A percentile compares a stretch with the other conserved stretches of the same genome.
phyloP scores from a whole-genome alignment of 1,140 invertebrate genomes.

The Meloidogyne floridensis region DNA sequence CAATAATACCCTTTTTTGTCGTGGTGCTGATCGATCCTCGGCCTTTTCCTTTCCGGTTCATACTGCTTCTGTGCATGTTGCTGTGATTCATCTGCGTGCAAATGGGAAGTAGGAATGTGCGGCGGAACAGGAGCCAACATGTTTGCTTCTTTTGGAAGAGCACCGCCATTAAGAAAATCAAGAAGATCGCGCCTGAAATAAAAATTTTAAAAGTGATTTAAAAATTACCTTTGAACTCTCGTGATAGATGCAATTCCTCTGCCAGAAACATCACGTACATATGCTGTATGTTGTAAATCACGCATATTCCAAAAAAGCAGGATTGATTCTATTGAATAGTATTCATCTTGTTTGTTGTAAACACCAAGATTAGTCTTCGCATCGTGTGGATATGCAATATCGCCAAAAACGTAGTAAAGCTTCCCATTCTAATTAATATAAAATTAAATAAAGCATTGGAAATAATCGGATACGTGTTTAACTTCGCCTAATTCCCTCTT shows the following conservation, averaged over 20 bases:
- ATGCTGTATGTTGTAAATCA: slow-evolving; percentile 44
- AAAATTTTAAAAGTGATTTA: slow-evolving; percentile 17
- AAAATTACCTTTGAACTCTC: slow-evolving; percentile 46
- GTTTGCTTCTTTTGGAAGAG: slow-evolving; percentile 45
- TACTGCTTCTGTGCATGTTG: slow-evolving; percentile 37
- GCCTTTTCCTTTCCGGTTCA: slow-evolving; percentile 46
- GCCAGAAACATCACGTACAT: slow-evolving; percentile 48
- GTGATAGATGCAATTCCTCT: slow-evolving; percentile 49
- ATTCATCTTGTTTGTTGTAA: slow-evolving; percentile 49
- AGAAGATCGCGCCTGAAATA: slow-evolving; percentile 37
- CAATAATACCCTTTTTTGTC: slow-evolving; percentile 49
- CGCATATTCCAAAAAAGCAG: slow-evolving; percentile 44
- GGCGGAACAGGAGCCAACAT: slow-evolving; percentile 48
- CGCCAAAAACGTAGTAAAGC: slow-evolving; percentile 49
- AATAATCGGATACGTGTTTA: slow-evolving; percentile 26
- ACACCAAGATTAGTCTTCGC: slow-evolving; percentile 44
- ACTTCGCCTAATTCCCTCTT: slow-evolving; percentile 35
- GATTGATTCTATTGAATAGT: slow-evolving; percentile 50
- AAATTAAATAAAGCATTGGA: slow-evolving; percentile 2
- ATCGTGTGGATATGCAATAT: slow-evolving; percentile 47
- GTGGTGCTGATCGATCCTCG: slow-evolving; percentile 36
- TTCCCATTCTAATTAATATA: slow-evolving; percentile 38
- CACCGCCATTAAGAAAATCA: slow-evolving; percentile 38
- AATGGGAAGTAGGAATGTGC: slow-evolving; percentile 37
- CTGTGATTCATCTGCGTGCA: slow-evolving; percentile 36